Percentiles rank a stretch among this genome's conserved stretches.
These are phyloP conservation scores for Parnassius smintheus DNA, from an alignment of 2,888 invertebrate species.

Conservation along the genomic window DNA sequence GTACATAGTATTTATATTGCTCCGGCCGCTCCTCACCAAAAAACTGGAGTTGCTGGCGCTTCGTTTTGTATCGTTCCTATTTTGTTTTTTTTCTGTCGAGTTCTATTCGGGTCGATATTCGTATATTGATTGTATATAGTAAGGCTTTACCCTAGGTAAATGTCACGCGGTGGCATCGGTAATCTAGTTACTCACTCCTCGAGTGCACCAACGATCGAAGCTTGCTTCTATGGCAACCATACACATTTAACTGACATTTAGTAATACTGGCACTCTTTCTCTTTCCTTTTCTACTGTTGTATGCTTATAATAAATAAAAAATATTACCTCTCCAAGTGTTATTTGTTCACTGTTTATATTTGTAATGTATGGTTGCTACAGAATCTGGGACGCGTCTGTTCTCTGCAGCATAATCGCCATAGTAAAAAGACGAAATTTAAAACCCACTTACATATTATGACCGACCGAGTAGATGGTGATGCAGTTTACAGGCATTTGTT, in stretches of 20 bases:
- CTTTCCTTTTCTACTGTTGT: neutral
- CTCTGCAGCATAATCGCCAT: constrained; percentile 3
- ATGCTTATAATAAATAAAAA: neutral
- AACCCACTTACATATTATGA: neutral
- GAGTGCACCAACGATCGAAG: constrained; percentile 25
- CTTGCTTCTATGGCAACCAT: constrained; percentile 35
- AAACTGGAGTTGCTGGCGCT: constrained; percentile 44
- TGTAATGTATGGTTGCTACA: constrained; percentile 14
- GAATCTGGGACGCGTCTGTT: constrained; percentile 25
- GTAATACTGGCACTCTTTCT: neutral
- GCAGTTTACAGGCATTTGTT: constrained; percentile 13
- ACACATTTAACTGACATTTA: neutral
- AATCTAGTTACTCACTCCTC: constrained; percentile 32
- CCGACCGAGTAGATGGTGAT: neutral
- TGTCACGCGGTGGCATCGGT: constrained; percentile 32
- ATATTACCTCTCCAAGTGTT: neutral
- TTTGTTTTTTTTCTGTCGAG: constrained; percentile 74
- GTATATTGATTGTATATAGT: constrained; percentile 73
- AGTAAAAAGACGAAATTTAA: neutral
- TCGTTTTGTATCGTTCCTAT: constrained; percentile 80
- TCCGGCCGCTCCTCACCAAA: constrained; percentile 38
- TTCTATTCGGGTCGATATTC: constrained; percentile 73
- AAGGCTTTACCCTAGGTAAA: constrained; percentile 65
- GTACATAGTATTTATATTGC: constrained; percentile 76
- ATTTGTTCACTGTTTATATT: neutral